Evolutionary conservation across 2,888 invertebrate genomes (phyloP), one percentile per base, ranked within the genome.

Genomic region (Melieria crassipennis): DNA sequence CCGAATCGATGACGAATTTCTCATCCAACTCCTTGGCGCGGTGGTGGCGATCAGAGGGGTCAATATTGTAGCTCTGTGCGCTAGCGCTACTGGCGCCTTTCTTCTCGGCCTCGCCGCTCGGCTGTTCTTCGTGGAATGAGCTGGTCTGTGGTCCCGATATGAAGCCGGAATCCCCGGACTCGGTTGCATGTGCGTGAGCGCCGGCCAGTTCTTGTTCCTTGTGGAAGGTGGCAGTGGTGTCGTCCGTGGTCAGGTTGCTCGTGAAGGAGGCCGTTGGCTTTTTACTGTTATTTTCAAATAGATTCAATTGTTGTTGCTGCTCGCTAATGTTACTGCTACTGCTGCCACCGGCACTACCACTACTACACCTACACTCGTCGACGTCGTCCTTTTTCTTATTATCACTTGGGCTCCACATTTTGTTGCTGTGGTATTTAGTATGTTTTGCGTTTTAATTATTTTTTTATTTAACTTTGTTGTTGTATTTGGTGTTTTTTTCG

Each of bases 121-220:
- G 30, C 30, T 30, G 16, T 4, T 67, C 67, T 6, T 52, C 67
- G 10, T 13, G 6, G n/a, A 45, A 52, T 46, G 60, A 60, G 5
- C 71, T 78, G 65, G 86, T 80, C 79, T 87, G 87, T 71, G 87
- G 86, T 60, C 88, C 88, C 5, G 88, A 88, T 73, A 88, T 81
- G 76, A 88, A 88, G 69, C 88, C 88, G 70, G 88, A 88, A 84
- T 88, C 88, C 77, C 78, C 66, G 16, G 16, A 16, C 16, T 16
- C 16, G 16, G 79, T 78, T 77, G 81, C 85, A 65, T 72, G 75
- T 68, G 75, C 75, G 69, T 79, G 73, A 73, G 77, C 79, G 16
- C 16, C 16, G 30, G 30, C 30, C 30, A 30, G 30, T 30, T 30
- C 30, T 30, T 30, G 30, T 30, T 47, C 7, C 65, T 57, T 0